Base-by-base conservation (phyloP, 2,113 vertebrate species). In the Indicator maculatus region DNA sequence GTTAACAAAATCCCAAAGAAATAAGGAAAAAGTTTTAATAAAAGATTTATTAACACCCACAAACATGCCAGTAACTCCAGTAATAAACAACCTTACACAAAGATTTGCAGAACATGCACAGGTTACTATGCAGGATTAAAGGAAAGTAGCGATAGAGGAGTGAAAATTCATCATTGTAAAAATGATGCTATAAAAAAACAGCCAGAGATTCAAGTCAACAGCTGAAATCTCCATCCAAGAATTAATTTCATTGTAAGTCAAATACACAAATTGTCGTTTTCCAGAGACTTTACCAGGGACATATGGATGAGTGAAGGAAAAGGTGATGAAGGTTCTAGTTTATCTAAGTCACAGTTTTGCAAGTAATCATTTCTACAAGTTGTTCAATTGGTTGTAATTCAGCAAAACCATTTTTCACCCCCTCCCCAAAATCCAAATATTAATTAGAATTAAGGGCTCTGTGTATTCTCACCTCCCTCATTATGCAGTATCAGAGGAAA, bases 71-170 rank as follows among this genome's bases (percentile, higher is more conserved):
- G 81, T 60, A 93, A 39, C 39, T 71, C 53, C 61, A 88, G 16
- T 19, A 83, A 56, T 44, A 63, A 95, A 74, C 74, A 70, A 77
- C 41, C 69, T 75, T 77, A 74, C 88, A 89, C 55, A 83, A 70
- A 79, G 52, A 86, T 53, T 21, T 77, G 80, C 73, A 83, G 78
- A 83, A 60, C 93, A 96, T 95, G 91, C 88, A 94, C 11, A 69
- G 58, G 67, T 80, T 64, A 84, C 19, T 1, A 71, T 63, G 80
- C n/a, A 90, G 36, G 81, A 56, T 23, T 78, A 77, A 83, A 92
- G 61, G 38, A 52, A 90, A 94, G 56, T 9, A 91, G 71, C 4
- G 4, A 59, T 91, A 83, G 4, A 86, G 16, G 53, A 86, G 27
- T 56, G 41, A 93, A 86, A 86, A 77, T 16, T 36, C 72, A 64